Percentiles rank a stretch among this genome's conserved stretches.
These are phyloP conservation scores for Benitochromis conjunctus DNA, from an alignment of 2,113 vertebrate genomes.

Conservation along the genomic window DNA sequence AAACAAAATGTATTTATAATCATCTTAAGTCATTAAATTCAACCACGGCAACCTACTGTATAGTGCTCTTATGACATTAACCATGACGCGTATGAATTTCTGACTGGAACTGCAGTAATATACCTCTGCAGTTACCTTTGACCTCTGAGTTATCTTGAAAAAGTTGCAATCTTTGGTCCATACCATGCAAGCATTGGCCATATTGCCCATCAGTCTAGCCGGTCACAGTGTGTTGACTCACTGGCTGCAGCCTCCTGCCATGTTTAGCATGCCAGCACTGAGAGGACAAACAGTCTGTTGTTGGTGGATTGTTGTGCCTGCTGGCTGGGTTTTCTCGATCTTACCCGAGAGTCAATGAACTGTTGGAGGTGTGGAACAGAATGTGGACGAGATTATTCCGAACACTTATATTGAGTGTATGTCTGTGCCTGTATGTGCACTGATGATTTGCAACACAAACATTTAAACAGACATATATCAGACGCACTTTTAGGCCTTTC, in stretches of 20 bases:
- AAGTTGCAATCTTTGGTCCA: not conserved
- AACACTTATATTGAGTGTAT: not conserved
- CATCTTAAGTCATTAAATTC: not conserved
- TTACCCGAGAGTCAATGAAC: not conserved
- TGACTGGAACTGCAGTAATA: not conserved
- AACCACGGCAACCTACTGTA: not conserved
- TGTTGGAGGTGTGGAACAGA: not conserved
- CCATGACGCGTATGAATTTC: not conserved
- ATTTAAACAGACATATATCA: not conserved
- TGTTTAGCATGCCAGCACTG: not conserved
- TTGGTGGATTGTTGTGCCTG: not conserved
- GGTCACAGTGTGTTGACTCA: constrained; percentile 25
- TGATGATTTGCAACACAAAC: not conserved
- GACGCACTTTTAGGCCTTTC: not conserved
- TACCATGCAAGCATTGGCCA: not conserved
- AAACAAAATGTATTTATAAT: not conserved
- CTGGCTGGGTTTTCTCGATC: not conserved
- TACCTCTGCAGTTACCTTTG: not conserved
- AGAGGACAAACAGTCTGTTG: constrained; percentile 15
- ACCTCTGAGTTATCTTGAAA: not conserved
- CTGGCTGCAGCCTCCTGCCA: not conserved
- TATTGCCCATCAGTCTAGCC: not conserved
- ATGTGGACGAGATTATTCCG: not conserved
- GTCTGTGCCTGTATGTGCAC: not conserved
- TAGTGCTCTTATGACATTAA: not conserved